Evolutionary conservation across 1,140 invertebrate genomes (phyloP).

Genomic region (Drosophila rhopaloa): DNA sequence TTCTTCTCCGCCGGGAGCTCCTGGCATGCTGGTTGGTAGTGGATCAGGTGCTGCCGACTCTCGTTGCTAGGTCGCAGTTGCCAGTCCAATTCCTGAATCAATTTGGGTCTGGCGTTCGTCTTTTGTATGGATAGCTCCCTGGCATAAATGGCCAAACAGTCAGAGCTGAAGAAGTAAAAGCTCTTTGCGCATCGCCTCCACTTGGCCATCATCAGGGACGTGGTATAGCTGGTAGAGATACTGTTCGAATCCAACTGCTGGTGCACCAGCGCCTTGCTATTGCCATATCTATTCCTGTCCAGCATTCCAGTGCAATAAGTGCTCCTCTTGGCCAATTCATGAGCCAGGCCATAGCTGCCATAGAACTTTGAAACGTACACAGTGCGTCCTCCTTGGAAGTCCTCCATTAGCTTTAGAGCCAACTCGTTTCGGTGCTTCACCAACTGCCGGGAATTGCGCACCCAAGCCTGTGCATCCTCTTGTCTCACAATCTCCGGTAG

Average conservation of each 20-base stretch:
- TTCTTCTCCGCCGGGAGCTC: constrained; percentile 49
- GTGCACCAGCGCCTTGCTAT: constrained; percentile 65
- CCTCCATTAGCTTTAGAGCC: constrained; percentile 53
- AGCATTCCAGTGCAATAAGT: constrained; percentile 70
- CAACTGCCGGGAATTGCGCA: constrained; percentile 62
- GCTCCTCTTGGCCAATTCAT: constrained; percentile 48
- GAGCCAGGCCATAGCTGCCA: constrained; percentile 66
- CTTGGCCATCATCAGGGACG: constrained; percentile 68
- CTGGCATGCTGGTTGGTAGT: constrained; percentile 47
- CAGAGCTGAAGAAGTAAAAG: constrained; percentile 71
- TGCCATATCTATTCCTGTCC: constrained; percentile 69
- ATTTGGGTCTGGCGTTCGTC: constrained; percentile 56
- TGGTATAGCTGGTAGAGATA: constrained; percentile 60
- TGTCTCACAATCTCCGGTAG: constrained; percentile 52
- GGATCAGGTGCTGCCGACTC: constrained; percentile 38
- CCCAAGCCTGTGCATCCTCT: constrained; percentile 22
- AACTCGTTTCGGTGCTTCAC: constrained; percentile 52
- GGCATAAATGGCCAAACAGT: constrained; percentile 70
- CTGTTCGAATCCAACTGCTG: constrained; percentile 50
- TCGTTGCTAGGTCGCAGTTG: constrained; percentile 42
- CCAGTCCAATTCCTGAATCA: constrained; percentile 68
- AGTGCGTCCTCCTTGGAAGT: constrained; percentile 49
- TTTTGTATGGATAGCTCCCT: constrained; percentile 74
- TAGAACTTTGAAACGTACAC: constrained; percentile 71
- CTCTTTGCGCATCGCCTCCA: constrained; percentile 62